Base-by-base conservation (phyloP, 2,888 invertebrate species). In the Cyaniris semiargus region DNA sequence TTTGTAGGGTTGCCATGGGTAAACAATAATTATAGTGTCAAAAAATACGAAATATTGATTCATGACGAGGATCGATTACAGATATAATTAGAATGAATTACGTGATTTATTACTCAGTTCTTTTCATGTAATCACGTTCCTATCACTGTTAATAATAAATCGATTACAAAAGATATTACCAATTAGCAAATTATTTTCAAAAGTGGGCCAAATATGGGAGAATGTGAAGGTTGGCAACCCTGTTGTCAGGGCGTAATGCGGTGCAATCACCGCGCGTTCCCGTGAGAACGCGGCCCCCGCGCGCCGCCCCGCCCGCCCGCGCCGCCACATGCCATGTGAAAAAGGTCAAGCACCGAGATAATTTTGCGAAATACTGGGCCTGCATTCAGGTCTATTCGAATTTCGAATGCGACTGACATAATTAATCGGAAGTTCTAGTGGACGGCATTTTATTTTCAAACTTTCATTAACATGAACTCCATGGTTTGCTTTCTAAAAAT, bases 231-330 rank as follows among this genome's bases (percentile, higher is more conserved):
- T 77, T 74, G 70, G 60, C 31, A 70, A 76, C 77, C 78, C 85
- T 85, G 82, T 85, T 89, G 90, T 88, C 88, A 88, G 86, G 85
- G 85, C 87, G 89, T 89, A 90, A 88, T 90, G 89, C 90, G 85
- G 89, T 87, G 90, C 91, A 90, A 89, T 90, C 89, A 89, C 89
- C 88, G 88, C 81, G 85, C 87, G 92, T 94, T 93, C 93, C 93
- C 93, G 93, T 93, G 93, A 91, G 93, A 94, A 93, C 91, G 86
- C 85, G 82, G 76, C 80, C 78, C 81, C 76, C 80, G 78, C 80
- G 79, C 78, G 80, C 76, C 80, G 78, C 80, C 70, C 78, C 53
- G 74, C 70, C 78, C 77, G 83, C 82, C 79, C 79, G 80, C 79
- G 82, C 83, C 79, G 80, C 83, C 83, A 84, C 88, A 86, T 87